These are phyloP conservation scores for Tenthredo livida DNA, from an alignment of 2,888 invertebrate species.

Conservation along the genomic window DNA sequence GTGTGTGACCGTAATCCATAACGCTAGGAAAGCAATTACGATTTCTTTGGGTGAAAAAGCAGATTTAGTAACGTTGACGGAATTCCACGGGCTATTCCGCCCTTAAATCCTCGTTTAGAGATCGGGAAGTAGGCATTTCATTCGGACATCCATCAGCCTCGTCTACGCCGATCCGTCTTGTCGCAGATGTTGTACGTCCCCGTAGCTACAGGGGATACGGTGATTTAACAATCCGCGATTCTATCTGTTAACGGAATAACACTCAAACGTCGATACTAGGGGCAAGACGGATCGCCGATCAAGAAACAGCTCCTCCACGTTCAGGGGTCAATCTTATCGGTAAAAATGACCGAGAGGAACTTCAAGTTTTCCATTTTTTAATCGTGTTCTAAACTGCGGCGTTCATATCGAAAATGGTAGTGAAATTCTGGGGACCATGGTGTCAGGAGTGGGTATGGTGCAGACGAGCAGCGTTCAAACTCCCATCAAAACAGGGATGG, in stretches of 20 bases:
- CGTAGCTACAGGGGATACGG: neutral
- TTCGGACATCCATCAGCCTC: slow-evolving; percentile 32
- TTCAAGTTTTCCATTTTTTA: neutral
- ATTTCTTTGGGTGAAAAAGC: neutral
- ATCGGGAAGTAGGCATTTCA: slow-evolving; percentile 21
- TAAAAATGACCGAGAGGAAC: no score
- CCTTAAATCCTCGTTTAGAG: slow-evolving; percentile 48
- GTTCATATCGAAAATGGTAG: neutral
- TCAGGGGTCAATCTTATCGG: neutral
- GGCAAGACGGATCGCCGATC: slow-evolving; percentile 10
- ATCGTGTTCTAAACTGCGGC: neutral
- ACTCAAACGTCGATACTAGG: neutral
- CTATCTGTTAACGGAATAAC: slow-evolving; percentile 13
- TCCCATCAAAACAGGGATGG: slow-evolving; percentile 63
- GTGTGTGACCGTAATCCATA: neutral
- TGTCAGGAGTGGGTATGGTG: neutral
- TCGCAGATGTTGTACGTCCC: slow-evolving; percentile 16
- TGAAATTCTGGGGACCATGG: neutral
- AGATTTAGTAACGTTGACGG: neutral
- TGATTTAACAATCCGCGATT: slow-evolving; percentile 17
- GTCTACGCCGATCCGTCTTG: slow-evolving; percentile 42
- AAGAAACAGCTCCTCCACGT: neutral
- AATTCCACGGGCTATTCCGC: neutral
- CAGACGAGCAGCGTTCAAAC: slow-evolving; percentile 63
- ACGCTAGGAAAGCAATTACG: neutral